Base-by-base conservation (phyloP, 37 sponge, comb jelly and placozoan genomes). In the Bolinopsis microptera region DNA sequence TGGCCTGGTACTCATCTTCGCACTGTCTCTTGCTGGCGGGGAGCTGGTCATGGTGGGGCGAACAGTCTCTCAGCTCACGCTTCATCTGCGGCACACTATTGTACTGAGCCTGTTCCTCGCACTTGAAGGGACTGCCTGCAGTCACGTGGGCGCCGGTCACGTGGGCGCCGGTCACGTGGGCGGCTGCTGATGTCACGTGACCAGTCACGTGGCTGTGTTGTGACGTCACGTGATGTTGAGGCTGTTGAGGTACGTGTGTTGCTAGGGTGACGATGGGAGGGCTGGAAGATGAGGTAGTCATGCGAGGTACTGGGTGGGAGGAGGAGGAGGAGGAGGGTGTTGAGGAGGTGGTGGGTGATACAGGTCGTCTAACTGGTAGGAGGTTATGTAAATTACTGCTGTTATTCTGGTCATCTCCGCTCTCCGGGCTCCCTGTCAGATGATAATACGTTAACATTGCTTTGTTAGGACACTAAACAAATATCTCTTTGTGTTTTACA, bases 381-480 rank as follows among this genome's bases (percentile, higher is more conserved):
- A 77, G 80, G 80, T 35, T 77, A 36, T 77, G 80, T 13, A 77
- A 32, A 2, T 34, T 77, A 48, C 61, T 48, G 61, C 61, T 48
- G 61, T 48, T 48, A 13, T 13, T 48, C 13, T 48, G 61, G 61
- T 77, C 80, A 35, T 27, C 35, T 32, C 35, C 80, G 18, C 80
- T 77, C 21, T 77, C 80, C 13, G 80, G 80, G 18, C 80, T 77
- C 35, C 80, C 80, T 77, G 80, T 0, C 28, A 32, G 3, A 77
- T 16, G 35, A 35, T 34, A 48, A 13, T 13, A n/a, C n/a, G n/a
- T n/a, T n/a, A n/a, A n/a, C n/a, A n/a, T n/a, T n/a, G n/a, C n/a
- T n/a, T n/a, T n/a, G n/a, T n/a, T n/a, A n/a, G n/a, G n/a, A n/a
- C n/a, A n/a, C n/a, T n/a, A n/a, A n/a, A 13, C 61, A 13, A 48